Evolutionary conservation across 2,113 vertebrate species (phyloP).

Genomic region (Psittacula cyanocephala): DNA sequence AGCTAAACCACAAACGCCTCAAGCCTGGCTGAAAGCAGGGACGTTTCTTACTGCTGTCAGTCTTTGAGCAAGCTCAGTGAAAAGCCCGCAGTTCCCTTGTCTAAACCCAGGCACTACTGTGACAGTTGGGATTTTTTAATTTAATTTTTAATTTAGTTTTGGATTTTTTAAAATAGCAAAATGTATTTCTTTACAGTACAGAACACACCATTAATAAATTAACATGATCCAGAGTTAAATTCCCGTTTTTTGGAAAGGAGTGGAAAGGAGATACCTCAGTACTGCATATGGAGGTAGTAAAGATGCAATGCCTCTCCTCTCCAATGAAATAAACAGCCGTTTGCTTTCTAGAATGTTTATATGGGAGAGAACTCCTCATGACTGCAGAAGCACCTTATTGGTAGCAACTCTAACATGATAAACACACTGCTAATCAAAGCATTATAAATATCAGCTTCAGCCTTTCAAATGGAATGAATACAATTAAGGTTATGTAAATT

Average conservation of each 20-base stretch:
- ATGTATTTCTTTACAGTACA: background rate
- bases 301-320: background rate
- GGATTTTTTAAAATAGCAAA: background rate
- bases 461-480: slow-evolving; percentile 60
- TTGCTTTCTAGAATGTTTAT: background rate
- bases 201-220: background rate
- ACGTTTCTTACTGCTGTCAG: background rate
- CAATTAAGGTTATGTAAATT: slow-evolving; percentile 65
- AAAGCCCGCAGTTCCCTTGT: background rate
- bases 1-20: background rate
- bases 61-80: background rate
- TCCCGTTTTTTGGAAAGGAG: background rate
- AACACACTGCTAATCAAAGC: slow-evolving; percentile 35
- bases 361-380: background rate
- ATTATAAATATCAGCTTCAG: slow-evolving; percentile 51
- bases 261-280: background rate
- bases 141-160: too few species aligned
- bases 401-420: slow-evolving; percentile 27
- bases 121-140: background rate
- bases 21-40: accelerated
- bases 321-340: slow-evolving; percentile 5
- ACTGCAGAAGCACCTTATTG: background rate
- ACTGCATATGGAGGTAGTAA: background rate
- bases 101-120: background rate
- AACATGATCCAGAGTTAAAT: background rate